Base-by-base conservation (phyloP, 2,888 invertebrate species). In the Apamea epomidion region DNA sequence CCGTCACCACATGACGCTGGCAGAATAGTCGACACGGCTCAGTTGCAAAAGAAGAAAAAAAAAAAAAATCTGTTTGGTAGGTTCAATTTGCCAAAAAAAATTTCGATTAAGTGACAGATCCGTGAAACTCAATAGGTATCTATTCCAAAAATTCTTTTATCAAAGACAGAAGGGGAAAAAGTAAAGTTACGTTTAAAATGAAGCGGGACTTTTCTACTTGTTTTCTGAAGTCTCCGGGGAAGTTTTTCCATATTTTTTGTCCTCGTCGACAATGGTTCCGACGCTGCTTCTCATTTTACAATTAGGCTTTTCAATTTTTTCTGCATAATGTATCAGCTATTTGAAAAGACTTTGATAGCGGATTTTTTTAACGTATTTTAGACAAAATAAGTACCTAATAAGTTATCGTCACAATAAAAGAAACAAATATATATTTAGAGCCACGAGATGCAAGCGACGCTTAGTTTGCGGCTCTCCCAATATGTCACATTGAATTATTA, bases 271-370 rank as follows among this genome's bases (percentile, higher is more conserved):
- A 92, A 91, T 90, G 90, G 88, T 82, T 78, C 73, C 86, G 85
- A 60, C 88, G 89, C 71, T 87, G 90, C 87, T 84, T 91, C 92
- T 91, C 91, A 89, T 91, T 92, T 93, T 87, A 90, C 92, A 92
- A 91, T 93, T 92, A 92, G 87, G 88, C 89, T 91, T 90, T 90
- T 88, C 78, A 88, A 83, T 88, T 87, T 80, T 87, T 86, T 82
- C 80, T 85, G 84, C 82, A 89, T 90, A 89, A 89, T 89, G 85
- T 89, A 89, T 84, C 80, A 76, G 80, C 51, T n/a, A 79, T 77
- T 81, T 88, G 78, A 86, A 80, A 76, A 78, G 75, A 80, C 69
- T 75, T 79, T 74, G 78, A 74, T 32, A 75, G 32, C 7, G 65
- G n/a, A n/a, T n/a, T n/a, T n/a, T n/a, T n/a, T n/a, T n/a, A n/a